phyloP scores from a whole-genome alignment of 2,797 vertebrate species.

The Rhinichthys osculus region DNA sequence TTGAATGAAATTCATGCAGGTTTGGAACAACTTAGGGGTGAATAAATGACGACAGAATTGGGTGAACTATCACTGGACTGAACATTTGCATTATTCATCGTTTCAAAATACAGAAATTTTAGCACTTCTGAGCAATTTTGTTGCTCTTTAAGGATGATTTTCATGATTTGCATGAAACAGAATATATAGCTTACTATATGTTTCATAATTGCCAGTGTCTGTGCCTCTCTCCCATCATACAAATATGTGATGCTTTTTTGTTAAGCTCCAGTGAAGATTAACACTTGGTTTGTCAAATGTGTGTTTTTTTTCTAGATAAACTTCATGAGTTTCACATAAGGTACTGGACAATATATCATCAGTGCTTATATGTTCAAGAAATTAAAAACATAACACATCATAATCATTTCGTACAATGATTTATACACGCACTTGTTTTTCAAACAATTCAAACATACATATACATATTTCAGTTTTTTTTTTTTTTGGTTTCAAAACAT shows the following conservation, averaged over 20 bases:
- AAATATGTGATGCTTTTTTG: background rate
- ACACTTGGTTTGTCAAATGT: background rate
- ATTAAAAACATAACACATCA: conserved; percentile 9
- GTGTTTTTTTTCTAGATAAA: background rate
- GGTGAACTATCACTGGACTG: background rate
- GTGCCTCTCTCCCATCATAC: background rate
- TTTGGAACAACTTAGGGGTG: too few species aligned
- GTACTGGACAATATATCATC: background rate
- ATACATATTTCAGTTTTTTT: conserved; percentile 59
- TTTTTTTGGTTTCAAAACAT: conserved; percentile 76
- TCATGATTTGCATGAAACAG: conserved; percentile 24
- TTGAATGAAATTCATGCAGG: too few species aligned
- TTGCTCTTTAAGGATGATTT: conserved; percentile 20
- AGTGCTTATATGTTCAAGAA: background rate
- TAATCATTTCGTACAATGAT: conserved; percentile 68
- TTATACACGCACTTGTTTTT: conserved; percentile 71
- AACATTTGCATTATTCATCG: background rate
- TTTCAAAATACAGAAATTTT: background rate
- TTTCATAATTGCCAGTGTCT: background rate
- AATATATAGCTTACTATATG: background rate
- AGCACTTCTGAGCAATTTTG: conserved; percentile 15
- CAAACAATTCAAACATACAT: conserved; percentile 67
- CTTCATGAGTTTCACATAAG: background rate
- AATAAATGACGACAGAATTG: too few species aligned
- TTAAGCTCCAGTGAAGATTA: background rate